Conservation (phyloP, 2,888 invertebrate genomes). For the Meganola albula region DNA sequence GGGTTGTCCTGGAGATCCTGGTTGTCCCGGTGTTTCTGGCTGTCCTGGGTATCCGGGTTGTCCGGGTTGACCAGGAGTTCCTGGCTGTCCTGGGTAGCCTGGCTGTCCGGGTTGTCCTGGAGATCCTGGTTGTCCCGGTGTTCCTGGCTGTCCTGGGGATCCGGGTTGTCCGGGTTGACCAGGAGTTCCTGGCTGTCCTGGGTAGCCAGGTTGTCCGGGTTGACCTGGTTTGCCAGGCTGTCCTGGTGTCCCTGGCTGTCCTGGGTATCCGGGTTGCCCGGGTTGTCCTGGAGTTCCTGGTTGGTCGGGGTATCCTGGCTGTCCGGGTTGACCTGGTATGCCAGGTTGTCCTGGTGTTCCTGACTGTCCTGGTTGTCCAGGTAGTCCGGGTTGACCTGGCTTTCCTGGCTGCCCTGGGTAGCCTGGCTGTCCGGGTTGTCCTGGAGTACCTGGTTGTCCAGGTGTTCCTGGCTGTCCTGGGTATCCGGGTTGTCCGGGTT, state of each 20-base stretch:
- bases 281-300: constrained; percentile 6
- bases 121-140: constrained; percentile 3
- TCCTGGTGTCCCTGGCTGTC: constrained; percentile 5
- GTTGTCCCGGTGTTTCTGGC: constrained; percentile 6
- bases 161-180: constrained; percentile 4
- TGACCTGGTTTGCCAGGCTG: constrained; percentile 5
- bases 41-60: constrained; percentile 2
- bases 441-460: constrained; percentile 2
- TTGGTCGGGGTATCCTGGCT: constrained; percentile 2
- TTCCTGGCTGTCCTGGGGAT: not conserved
- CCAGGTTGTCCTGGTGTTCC: constrained; percentile 5
- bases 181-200: constrained; percentile 7
- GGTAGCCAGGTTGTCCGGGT: constrained; percentile 1
- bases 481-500: constrained; percentile 2
- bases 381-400: constrained; percentile 1
- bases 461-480: constrained; percentile 5
- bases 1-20: constrained; percentile 1
- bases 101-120: constrained; percentile 1
- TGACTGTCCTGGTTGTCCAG: constrained; percentile 7
- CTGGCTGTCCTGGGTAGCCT: constrained; percentile 8
- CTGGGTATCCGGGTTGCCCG: constrained; percentile 5
- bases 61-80: constrained; percentile 7
- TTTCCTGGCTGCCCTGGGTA: constrained; percentile 5
- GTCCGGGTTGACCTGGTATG: constrained; percentile 4
- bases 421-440: not conserved